Percentiles rank a stretch among this genome's conserved stretches.
These are phyloP conservation scores for Apamea anceps DNA, from an alignment of 2,888 invertebrate species.

Conservation along the genomic window DNA sequence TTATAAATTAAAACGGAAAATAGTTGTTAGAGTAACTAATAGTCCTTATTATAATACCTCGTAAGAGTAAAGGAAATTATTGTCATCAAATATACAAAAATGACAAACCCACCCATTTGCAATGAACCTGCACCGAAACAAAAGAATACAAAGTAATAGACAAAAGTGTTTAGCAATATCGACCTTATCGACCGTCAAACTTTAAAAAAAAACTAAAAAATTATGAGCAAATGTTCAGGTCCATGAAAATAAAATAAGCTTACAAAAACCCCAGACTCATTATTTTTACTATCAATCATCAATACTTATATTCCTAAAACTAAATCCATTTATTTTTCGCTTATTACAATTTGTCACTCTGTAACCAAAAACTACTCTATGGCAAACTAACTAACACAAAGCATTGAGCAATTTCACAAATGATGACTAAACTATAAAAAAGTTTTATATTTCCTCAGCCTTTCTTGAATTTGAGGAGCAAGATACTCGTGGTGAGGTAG, in stretches of 20 bases:
- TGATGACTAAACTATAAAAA: slow-evolving; percentile 4
- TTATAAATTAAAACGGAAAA: slow-evolving; percentile 12
- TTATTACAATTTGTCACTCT: slow-evolving; percentile 2
- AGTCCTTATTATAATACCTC: slow-evolving; percentile 70
- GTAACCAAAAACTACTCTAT: slow-evolving; percentile 42
- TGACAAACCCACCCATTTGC: slow-evolving; percentile 38
- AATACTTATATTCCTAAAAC: slow-evolving; percentile 5
- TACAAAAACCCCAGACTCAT: slow-evolving; percentile 13
- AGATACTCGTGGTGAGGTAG: slow-evolving; percentile 93
- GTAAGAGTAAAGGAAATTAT: slow-evolving; percentile 66
- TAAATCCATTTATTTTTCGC: slow-evolving; percentile 21
- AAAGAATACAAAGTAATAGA: slow-evolving; percentile 3
- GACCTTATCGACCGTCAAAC: background rate
- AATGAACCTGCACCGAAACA: slow-evolving; percentile 50
- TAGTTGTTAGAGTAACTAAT: background rate
- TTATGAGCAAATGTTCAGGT: slow-evolving; percentile 47
- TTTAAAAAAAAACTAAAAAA: background rate
- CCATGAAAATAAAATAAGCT: slow-evolving; percentile 11
- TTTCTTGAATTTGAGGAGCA: slow-evolving; percentile 95
- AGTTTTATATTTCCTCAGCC: slow-evolving; percentile 86
- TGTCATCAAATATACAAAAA: slow-evolving; percentile 28
- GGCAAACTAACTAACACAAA: slow-evolving; percentile 41
- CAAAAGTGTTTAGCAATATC: background rate
- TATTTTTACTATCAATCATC: slow-evolving; percentile 8
- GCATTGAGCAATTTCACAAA: slow-evolving; percentile 54